Conservation (phyloP, 2,113 vertebrate species). For the Anseranas semipalmata region DNA sequence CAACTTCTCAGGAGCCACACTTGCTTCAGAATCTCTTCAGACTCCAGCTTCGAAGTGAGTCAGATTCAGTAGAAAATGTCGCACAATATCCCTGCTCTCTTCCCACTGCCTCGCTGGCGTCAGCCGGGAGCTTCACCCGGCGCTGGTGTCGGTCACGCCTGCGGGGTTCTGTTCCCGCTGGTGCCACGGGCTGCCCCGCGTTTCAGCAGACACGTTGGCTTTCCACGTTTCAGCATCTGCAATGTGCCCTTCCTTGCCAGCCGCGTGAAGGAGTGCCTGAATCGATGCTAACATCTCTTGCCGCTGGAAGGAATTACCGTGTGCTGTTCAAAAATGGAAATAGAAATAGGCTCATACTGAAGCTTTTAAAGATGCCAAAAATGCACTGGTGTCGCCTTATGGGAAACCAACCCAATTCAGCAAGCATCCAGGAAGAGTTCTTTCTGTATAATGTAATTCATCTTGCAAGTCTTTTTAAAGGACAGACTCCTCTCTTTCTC, state of each 20-base stretch:
- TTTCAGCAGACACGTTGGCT: rapidly evolving
- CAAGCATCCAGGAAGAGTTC: not conserved
- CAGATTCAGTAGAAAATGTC: not conserved
- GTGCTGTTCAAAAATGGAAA: not conserved
- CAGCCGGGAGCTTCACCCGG: not conserved
- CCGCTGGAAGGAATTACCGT: not conserved
- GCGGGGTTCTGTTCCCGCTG: not conserved
- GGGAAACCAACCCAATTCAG: not conserved
- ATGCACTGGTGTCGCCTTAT: not conserved
- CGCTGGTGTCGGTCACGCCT: rapidly evolving
- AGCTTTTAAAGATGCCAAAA: not conserved
- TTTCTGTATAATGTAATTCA: not conserved
- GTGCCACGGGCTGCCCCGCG: not conserved
- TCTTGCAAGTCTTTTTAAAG: not conserved
- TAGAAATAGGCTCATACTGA: not conserved
- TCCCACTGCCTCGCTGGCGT: rapidly evolving
- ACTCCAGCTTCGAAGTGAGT: not conserved
- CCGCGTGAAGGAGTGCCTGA: not conserved
- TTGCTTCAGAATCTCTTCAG: not conserved
- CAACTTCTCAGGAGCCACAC: not conserved
- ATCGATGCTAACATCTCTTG: not conserved
- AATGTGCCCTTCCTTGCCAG: rapidly evolving
- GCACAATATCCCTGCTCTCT: rapidly evolving
- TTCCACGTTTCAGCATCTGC: not conserved
- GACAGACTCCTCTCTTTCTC: not conserved